Base-by-base conservation (phyloP, 2,888 invertebrate species). In the Encarsia formosa region DNA sequence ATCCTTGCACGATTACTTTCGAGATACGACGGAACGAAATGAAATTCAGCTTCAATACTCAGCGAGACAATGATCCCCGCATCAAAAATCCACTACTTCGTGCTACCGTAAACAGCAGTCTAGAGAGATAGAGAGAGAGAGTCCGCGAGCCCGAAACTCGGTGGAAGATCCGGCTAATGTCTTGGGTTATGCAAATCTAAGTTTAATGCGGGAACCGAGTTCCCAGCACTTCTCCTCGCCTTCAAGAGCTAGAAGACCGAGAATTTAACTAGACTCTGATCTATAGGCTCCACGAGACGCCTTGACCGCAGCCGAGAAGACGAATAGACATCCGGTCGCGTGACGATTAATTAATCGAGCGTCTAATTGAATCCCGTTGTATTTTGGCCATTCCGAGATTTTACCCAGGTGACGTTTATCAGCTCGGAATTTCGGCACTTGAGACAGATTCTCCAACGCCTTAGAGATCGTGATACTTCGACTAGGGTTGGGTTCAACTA, bases 291-390 rank as follows among this genome's bases (percentile, higher is more conserved):
- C 61, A 43, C 49, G 43, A 52, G n/a, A 31, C 37, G 40, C 53
- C 46, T 48, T 53, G 50, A 53, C 50, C 53, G 50, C 49, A 56
- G 11, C 29, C 24, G 32, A 20, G 15, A 32, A 41, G 34, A 20
- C 22, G 29, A 16, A 35, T 35, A 15, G 19, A 31, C 24, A 16
- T 23, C 15, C 18, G 24, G 6, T 22, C 39, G 15, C 9, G 41
- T 18, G 37, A 61, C 62, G 63, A 69, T 66, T 63, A 66, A 67
- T 69, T 66, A 66, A 66, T 63, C 58, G 62, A 50, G 58, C 61
- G 54, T 60, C 65, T 69, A 68, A 69, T 67, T 66, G 69, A 68
- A 68, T 65, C 64, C 60, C 60, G 59, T 56, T 68, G 69, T 67
- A 64, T 19, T 37, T 13, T 11, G 5, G 11, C 26, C 6, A 26